A percentile compares a stretch with the other conserved stretches of the same genome.
These are phyloP conservation scores for Danaus plexippus DNA, from an alignment of 1,140 invertebrate genomes.

Conservation along the genomic window DNA sequence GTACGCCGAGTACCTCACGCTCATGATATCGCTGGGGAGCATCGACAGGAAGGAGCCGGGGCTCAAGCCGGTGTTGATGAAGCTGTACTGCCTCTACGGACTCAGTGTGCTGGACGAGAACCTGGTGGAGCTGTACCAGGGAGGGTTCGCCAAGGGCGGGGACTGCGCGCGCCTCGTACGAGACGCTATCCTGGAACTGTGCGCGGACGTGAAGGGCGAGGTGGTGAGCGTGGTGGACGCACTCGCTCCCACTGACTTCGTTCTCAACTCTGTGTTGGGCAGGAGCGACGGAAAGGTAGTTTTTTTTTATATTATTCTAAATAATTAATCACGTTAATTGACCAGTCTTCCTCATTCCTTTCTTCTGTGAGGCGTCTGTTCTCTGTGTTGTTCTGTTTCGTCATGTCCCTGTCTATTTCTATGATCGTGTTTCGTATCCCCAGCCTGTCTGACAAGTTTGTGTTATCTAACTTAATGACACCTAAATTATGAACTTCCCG, in stretches of 20 bases:
- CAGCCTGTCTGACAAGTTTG: no score
- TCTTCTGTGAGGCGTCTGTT: no score
- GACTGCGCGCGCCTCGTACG: constrained; percentile 71
- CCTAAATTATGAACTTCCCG: no score
- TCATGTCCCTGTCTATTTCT: no score
- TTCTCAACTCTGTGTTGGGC: constrained; percentile 88
- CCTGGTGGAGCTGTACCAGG: constrained; percentile 83
- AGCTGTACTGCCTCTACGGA: constrained; percentile 81
- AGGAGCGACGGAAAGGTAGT: constrained; percentile 85
- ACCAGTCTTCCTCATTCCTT: no score
- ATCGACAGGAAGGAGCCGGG: constrained; percentile 69
- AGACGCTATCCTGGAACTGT: constrained; percentile 78
- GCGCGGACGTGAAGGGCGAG: constrained; percentile 81
- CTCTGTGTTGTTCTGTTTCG: no score
- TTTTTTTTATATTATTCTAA: constrained; percentile 17
- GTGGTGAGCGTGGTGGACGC: constrained; percentile 86
- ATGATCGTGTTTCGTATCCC: no score
- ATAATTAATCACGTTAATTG: no score
- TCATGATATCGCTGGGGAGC: constrained; percentile 74
- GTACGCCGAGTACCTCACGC: constrained; percentile 80
- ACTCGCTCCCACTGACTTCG: constrained; percentile 89
- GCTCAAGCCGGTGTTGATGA: constrained; percentile 74
- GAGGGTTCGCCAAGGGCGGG: constrained; percentile 57
- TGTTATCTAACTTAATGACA: no score
- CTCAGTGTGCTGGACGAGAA: constrained; percentile 82